A percentile compares a stretch with the other conserved stretches of the same genome.
These are phyloP conservation scores for Goniozus legneri DNA, from an alignment of 1,140 invertebrate species.

Conservation along the genomic window DNA sequence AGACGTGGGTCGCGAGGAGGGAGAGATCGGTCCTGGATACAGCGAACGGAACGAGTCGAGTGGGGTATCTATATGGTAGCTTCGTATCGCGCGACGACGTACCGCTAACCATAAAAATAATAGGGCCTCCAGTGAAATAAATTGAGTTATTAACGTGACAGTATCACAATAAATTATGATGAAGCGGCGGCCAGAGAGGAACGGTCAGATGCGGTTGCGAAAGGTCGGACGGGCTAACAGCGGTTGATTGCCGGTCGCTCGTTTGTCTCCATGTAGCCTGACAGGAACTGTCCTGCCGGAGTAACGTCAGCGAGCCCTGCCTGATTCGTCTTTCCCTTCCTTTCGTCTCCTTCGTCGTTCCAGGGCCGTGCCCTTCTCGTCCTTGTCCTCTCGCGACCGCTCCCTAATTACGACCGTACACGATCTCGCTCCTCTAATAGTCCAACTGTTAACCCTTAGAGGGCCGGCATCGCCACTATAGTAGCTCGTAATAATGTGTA, in stretches of 20 bases:
- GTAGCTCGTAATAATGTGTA: too few relatives aligned
- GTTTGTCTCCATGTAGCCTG: conserved; percentile 54
- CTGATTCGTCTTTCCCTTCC: conserved; percentile 1
- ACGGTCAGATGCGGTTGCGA: conserved; percentile 46
- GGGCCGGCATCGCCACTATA: too few relatives aligned
- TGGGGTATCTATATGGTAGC: conserved; percentile 29
- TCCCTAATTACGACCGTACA: too few relatives aligned
- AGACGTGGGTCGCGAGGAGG: too few relatives aligned
- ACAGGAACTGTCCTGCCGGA: conserved; percentile 47
- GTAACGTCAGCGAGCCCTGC: conserved; percentile 38
- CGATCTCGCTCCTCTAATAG: too few relatives aligned
- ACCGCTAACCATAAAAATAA: conserved; percentile 42
- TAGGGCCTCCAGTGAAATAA: conserved; percentile 52
- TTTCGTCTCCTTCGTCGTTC: neutral
- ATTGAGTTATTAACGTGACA: conserved; percentile 57
- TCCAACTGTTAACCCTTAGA: too few relatives aligned
- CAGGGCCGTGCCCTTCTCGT: too few relatives aligned
- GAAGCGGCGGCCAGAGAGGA: conserved; percentile 53
- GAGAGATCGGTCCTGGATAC: neutral
- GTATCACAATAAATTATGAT: conserved; percentile 56
- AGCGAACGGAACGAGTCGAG: conserved; percentile 12
- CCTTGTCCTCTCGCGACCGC: too few relatives aligned
- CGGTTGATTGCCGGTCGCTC: conserved; percentile 53
- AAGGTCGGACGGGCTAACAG: conserved; percentile 53
- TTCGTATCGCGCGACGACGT: conserved; percentile 22